Evolutionary conservation across 1,140 invertebrate species (phyloP).

Genomic region (Episyrphus balteatus): DNA sequence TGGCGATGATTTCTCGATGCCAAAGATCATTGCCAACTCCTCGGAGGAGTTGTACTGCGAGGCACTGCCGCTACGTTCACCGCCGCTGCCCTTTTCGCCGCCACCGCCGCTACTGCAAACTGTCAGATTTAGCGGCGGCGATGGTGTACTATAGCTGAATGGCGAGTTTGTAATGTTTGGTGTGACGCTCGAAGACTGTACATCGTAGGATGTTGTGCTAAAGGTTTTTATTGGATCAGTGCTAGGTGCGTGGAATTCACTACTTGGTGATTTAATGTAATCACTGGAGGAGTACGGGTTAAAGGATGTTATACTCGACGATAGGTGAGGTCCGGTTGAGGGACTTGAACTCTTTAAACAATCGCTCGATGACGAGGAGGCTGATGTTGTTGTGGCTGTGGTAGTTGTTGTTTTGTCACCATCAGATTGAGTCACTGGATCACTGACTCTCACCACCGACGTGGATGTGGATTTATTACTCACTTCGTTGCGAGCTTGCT

Average conservation of each 20-base stretch:
- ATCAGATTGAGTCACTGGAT: background rate
- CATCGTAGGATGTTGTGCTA: constrained; percentile 35
- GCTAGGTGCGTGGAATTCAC: constrained; percentile 32
- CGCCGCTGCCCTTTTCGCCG: background rate
- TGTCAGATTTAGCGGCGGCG: constrained; percentile 25
- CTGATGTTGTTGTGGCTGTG: constrained; percentile 26
- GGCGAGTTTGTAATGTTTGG: constrained; percentile 13
- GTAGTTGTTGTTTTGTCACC: constrained; percentile 10
- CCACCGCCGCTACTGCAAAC: constrained; percentile 11
- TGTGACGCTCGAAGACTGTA: constrained; percentile 22
- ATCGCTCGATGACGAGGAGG: constrained; percentile 33
- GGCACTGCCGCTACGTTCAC: constrained; percentile 20
- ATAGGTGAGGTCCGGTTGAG: constrained; percentile 16
- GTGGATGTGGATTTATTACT: background rate
- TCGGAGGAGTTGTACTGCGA: constrained; percentile 51
- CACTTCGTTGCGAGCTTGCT: constrained; percentile 15
- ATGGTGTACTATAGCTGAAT: constrained; percentile 14
- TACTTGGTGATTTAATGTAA: constrained; percentile 34
- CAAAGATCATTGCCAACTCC: constrained; percentile 48
- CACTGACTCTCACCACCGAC: constrained; percentile 8
- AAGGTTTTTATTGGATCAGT: constrained; percentile 37
- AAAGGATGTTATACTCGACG: constrained; percentile 35
- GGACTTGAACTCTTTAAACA: constrained; percentile 34
- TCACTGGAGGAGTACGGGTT: constrained; percentile 36
- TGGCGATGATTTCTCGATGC: constrained; percentile 20